Conservation (phyloP, 1,140 invertebrate genomes). For the Drosophila murphyi region DNA sequence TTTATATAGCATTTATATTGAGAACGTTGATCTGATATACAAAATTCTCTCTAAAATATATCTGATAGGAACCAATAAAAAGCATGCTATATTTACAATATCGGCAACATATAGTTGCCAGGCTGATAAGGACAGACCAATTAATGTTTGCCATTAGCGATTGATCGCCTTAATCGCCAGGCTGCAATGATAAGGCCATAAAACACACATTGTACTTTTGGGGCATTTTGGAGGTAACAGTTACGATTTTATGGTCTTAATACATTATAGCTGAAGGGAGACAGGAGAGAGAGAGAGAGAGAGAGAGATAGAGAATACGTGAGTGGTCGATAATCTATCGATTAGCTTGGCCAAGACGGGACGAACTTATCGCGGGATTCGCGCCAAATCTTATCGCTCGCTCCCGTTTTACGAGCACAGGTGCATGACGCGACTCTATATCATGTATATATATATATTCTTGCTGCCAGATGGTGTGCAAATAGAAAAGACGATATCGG, state of each 20-base stretch:
- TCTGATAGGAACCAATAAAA: too few relatives aligned
- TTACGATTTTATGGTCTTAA: background rate
- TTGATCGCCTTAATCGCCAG: constrained; percentile 44
- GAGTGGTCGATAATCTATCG: constrained; percentile 21
- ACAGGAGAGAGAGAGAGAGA: too few relatives aligned
- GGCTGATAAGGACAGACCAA: constrained; percentile 39
- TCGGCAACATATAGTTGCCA: background rate
- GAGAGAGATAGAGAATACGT: background rate
- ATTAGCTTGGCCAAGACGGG: constrained; percentile 5
- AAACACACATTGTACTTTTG: background rate
- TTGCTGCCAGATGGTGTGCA: constrained; percentile 21
- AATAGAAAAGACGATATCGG: background rate
- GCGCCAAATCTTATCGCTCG: constrained; percentile 25
- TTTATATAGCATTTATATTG: too few relatives aligned
- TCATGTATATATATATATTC: background rate
- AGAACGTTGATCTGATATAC: too few relatives aligned
- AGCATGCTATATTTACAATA: too few relatives aligned
- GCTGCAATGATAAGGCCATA: constrained; percentile 57
- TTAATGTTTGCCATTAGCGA: constrained; percentile 9
- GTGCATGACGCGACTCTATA: constrained; percentile 14
- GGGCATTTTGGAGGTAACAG: constrained; percentile 3
- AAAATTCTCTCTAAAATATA: too few relatives aligned
- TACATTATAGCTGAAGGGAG: constrained; percentile 8
- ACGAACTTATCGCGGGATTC: background rate
- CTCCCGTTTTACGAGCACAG: constrained; percentile 24